Base-by-base conservation (phyloP, 1,140 invertebrate species). In the Cydia splendana region DNA sequence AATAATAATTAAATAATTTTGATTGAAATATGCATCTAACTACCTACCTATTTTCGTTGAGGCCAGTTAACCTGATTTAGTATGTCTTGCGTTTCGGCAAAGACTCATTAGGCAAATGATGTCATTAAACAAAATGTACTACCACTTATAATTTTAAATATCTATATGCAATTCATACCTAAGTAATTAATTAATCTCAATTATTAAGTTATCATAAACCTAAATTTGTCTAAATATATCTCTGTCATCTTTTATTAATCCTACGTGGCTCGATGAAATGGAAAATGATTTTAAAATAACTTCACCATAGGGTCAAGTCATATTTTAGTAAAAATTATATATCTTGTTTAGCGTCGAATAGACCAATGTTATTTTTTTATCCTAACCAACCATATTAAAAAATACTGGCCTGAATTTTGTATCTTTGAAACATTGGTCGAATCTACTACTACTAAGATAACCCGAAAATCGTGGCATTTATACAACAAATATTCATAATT, bases 91-190 rank as follows among this genome's bases (percentile, higher is more conserved):
- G 15, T 57, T 57, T 18, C 6, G 53, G 53, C n/a, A 48, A 48
- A 53, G 51, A 18, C n/a, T 53, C 15, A 7, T 51, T 53, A 53
- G 13, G 15, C 48, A 53, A 53, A 53, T 53, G 48, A 53, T 53
- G 53, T 24, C 57, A 24, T 24, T 62, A 20, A 62, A 10, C 57
- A 62, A 10, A 62, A 62, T 62, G 20, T 24, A 62, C 57, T 57
- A 24, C 57, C 24, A 62, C 57, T 62, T 62, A 62, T 62, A 62
- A n/a, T 53, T n/a, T 53, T 62, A 62, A 24, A 62, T 62, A 24
- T 62, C 2, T 24, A 62, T 24, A 62, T 62, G 20, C 57, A 62
- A 62, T 62, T 20, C 57, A 62, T 62, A 62, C 57, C 57, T 62
- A 62, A 20, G 2, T 62, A 62, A 62, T 24, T 62, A 62, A 62